phyloP scores from a whole-genome alignment of 2,888 invertebrate species.

The Campoletis raptor region DNA sequence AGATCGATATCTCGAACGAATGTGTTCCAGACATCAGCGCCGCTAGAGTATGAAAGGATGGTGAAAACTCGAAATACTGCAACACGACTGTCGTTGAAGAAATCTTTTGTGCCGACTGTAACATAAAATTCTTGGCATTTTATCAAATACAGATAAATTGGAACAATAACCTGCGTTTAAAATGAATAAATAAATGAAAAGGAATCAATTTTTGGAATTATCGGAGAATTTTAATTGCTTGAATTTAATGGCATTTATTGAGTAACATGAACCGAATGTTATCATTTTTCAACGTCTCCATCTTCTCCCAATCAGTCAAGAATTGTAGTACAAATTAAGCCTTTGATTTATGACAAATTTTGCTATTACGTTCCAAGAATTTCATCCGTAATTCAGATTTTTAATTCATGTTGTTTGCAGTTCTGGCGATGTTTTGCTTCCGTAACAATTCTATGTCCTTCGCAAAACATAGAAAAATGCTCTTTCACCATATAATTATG shows the following conservation, averaged over 20 bases:
- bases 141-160: slow-evolving; percentile 15
- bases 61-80: slow-evolving; percentile 5
- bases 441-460: neutral
- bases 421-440: neutral
- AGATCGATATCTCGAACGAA: slow-evolving; percentile 73
- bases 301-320: neutral
- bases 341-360: slow-evolving; percentile 42
- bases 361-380: slow-evolving; percentile 10
- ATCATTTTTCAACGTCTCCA: slow-evolving; percentile 4
- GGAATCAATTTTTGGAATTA: neutral
- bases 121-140: neutral
- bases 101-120: slow-evolving; percentile 26
- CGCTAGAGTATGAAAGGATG: neutral
- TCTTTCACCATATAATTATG: neutral
- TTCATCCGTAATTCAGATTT: neutral
- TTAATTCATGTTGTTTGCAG: neutral
- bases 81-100: neutral
- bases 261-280: neutral
- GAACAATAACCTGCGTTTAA: neutral
- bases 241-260: neutral
- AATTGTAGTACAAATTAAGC: neutral
- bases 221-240: neutral
- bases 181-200: neutral
- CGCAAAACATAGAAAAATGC: neutral
- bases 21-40: slow-evolving; percentile 26